These are phyloP conservation scores for Tretioscincus oriximinensis DNA, from an alignment of 2,113 vertebrate species.

Conservation along the genomic window DNA sequence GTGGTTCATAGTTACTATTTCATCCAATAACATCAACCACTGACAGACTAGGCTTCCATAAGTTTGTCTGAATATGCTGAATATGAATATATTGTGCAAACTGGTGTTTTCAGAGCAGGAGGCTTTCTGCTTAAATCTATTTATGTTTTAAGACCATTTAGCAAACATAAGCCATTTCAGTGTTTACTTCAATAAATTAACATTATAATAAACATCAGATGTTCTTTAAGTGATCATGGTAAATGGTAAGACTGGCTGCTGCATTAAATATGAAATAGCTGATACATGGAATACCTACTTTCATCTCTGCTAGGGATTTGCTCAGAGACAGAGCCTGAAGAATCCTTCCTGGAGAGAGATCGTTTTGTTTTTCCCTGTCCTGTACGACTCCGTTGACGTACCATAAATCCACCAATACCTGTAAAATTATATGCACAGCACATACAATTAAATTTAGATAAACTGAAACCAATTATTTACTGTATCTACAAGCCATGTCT, in stretches of 20 bases:
- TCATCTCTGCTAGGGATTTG: conserved; percentile 78
- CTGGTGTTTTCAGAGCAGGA: too few species aligned
- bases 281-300: conserved; percentile 67
- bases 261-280: not conserved
- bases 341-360: conserved; percentile 83
- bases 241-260: not conserved
- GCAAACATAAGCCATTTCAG: not conserved
- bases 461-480: not conserved
- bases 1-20: too few species aligned
- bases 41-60: too few species aligned
- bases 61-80: too few species aligned
- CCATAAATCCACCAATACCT: conserved; percentile 99
- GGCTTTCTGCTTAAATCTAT: too few species aligned
- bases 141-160: too few species aligned
- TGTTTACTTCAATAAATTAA: not conserved
- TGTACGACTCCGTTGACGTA: conserved; percentile 90
- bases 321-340: conserved; percentile 86
- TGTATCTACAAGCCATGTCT: too few species aligned
- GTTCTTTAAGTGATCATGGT: not conserved
- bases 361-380: conserved; percentile 87
- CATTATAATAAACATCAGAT: not conserved
- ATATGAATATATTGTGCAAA: too few species aligned
- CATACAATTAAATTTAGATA: not conserved
- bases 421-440: conserved; percentile 29
- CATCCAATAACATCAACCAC: too few species aligned